Percentiles rank a stretch among this genome's conserved stretches.
These are phyloP conservation scores for Acyrthosiphon pisum DNA, from an alignment of 1,140 invertebrate species.

Conservation along the genomic window DNA sequence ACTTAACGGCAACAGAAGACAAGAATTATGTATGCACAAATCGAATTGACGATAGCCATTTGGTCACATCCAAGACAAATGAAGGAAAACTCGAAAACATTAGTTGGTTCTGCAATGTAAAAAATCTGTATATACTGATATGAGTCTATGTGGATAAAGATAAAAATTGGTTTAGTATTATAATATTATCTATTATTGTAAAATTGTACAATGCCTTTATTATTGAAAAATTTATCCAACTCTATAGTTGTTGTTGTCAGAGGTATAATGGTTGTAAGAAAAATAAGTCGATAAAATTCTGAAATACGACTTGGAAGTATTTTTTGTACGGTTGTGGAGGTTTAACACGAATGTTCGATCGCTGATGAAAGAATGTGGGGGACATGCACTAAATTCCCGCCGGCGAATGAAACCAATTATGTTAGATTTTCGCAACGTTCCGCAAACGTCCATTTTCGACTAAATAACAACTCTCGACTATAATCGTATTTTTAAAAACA, in stretches of 20 bases:
- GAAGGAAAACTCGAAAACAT: background rate
- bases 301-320: no score
- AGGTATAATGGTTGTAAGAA: background rate
- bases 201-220: background rate
- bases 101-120: background rate
- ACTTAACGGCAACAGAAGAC: background rate
- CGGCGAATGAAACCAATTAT: background rate
- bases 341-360: no score
- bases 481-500: slow-evolving; percentile 10
- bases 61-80: background rate
- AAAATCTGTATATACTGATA: background rate
- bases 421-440: background rate
- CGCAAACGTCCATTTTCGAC: background rate
- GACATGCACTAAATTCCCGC: background rate
- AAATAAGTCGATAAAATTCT: background rate
- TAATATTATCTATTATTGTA: background rate
- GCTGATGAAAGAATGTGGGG: no score
- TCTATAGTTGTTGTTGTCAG: background rate
- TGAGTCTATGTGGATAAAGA: background rate
- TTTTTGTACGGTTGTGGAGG: no score
- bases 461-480: background rate
- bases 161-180: background rate
- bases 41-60: no score
- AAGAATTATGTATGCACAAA: no score
- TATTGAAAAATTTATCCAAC: background rate